Conservation (phyloP, 1,140 invertebrate species). For the Drosophila lini region DNA sequence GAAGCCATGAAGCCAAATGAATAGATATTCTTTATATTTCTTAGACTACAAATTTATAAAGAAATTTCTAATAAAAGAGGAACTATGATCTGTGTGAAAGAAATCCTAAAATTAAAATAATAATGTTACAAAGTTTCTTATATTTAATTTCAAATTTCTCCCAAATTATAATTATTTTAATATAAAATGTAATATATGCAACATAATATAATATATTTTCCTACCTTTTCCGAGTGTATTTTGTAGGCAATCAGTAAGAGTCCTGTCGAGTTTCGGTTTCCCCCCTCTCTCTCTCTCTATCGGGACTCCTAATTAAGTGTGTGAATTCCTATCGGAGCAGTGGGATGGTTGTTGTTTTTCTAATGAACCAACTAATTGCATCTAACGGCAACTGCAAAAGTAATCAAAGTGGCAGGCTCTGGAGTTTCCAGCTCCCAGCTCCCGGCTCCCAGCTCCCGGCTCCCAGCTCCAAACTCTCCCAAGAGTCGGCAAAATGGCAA, state of each 20-base stretch:
- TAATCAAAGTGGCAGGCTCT: constrained; percentile 75
- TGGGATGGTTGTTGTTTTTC: constrained; percentile 58
- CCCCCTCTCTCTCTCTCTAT: not conserved
- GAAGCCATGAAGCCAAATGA: too few species aligned
- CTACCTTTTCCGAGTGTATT: not conserved
- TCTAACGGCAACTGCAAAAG: constrained; percentile 78
- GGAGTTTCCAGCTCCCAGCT: constrained; percentile 4
- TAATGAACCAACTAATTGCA: constrained; percentile 83
- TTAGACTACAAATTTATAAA: too few species aligned
- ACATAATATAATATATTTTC: too few species aligned
- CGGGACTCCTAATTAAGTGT: constrained; percentile 74
- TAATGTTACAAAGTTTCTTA: too few species aligned
- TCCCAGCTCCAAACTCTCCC: not conserved
- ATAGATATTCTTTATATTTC: too few species aligned
- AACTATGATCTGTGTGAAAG: too few species aligned
- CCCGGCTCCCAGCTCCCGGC: not conserved
- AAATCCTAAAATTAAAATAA: not conserved
- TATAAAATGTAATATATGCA: too few species aligned
- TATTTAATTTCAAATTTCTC: too few species aligned
- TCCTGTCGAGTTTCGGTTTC: not conserved
- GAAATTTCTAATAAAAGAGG: too few species aligned
- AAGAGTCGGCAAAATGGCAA: constrained; percentile 66
- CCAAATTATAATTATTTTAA: not conserved
- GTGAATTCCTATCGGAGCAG: constrained; percentile 71
- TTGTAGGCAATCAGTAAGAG: constrained; percentile 33